phyloP scores from a whole-genome alignment of 2,888 invertebrate genomes.

The Agonopterix arenella region DNA sequence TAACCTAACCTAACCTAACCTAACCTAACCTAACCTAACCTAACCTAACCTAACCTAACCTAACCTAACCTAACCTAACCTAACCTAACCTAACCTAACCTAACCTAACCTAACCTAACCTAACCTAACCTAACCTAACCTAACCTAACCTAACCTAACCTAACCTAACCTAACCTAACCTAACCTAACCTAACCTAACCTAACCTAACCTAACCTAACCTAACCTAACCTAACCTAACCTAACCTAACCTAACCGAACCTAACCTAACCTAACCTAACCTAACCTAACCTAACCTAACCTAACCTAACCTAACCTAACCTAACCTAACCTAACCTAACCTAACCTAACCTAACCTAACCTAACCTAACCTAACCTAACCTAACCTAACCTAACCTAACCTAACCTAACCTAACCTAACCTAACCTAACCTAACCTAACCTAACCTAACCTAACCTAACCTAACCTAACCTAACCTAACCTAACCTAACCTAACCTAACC shows the following conservation, averaged over 20 bases:
- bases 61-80: constrained; percentile 11
- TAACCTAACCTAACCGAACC: constrained; percentile 15
- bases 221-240: constrained; percentile 13
- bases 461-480: constrained; percentile 15
- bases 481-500: constrained; percentile 8
- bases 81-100: constrained; percentile 13
- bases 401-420: constrained; percentile 14
- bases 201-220: constrained; percentile 14
- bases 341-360: constrained; percentile 10
- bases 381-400: constrained; percentile 11
- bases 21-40: constrained; percentile 14
- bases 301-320: constrained; percentile 10
- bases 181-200: constrained; percentile 14
- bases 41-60: constrained; percentile 14
- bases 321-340: constrained; percentile 9
- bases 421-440: constrained; percentile 11
- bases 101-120: constrained; percentile 16
- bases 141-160: constrained; percentile 12
- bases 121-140: constrained; percentile 14
- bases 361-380: constrained; percentile 13
- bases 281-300: constrained; percentile 13
- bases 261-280: constrained; percentile 15
- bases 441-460: constrained; percentile 59
- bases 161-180: constrained; percentile 14
- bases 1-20: constrained; percentile 13